Percentiles rank a stretch among this genome's conserved stretches.
phyloP scores from a whole-genome alignment of 2,888 invertebrate genomes.

The Nephrotoma appendiculata region DNA sequence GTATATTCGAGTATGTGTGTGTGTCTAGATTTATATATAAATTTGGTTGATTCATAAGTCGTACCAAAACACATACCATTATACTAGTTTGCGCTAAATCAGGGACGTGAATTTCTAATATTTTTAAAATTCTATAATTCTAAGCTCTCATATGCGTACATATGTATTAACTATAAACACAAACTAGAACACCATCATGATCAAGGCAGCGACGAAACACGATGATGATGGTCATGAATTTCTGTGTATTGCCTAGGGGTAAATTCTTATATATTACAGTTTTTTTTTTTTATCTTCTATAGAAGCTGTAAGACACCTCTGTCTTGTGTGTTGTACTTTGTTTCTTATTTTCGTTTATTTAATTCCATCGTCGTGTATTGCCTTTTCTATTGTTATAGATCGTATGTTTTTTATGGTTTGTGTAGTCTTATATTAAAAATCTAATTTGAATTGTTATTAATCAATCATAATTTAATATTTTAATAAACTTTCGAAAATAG shows the following conservation, averaged over 20 bases:
- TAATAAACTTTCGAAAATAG: not conserved
- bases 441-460: not conserved
- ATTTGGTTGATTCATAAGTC: not conserved
- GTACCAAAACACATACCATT: not conserved
- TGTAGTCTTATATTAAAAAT: not conserved
- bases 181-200: not conserved
- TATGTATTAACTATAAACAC: not conserved
- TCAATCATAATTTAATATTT: not conserved
- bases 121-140: not conserved
- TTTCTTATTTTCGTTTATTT: not conserved
- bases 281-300: not conserved
- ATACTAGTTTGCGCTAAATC: not conserved
- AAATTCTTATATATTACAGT: not conserved
- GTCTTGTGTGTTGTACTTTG: not conserved
- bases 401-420: not conserved
- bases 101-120: not conserved
- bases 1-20: too few relatives aligned
- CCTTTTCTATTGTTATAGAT: not conserved
- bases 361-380: not conserved
- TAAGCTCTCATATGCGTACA: too few relatives aligned
- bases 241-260: not conserved
- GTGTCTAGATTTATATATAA: not conserved
- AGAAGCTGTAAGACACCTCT: not conserved
- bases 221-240: not conserved
- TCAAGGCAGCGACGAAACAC: not conserved